Percentiles rank a stretch among this genome's conserved stretches.
Evolutionary conservation across 2,888 invertebrate species (phyloP).

Genomic region (Mythimna pallens): DNA sequence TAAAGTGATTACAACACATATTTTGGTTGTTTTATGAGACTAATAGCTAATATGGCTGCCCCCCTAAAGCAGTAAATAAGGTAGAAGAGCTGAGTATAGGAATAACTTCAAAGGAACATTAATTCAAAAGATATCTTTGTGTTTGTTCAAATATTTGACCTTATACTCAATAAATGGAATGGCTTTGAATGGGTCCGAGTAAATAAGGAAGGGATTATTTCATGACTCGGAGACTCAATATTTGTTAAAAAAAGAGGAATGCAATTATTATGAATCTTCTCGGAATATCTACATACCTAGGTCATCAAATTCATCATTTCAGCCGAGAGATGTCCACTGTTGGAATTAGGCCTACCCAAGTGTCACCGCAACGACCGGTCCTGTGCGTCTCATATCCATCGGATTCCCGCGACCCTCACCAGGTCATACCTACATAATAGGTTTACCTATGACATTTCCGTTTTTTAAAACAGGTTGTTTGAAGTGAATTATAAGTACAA

Average conservation of each 20-base stretch:
- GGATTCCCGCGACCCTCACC: too few relatives aligned
- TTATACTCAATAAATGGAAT: constrained; percentile 21
- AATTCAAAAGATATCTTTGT: constrained; percentile 21
- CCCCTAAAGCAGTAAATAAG: constrained; percentile 31
- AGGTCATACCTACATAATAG: too few relatives aligned
- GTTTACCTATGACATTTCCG: too few relatives aligned
- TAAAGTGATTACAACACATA: constrained; percentile 51
- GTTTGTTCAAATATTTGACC: constrained; percentile 33
- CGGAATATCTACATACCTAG: too few relatives aligned
- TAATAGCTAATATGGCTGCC: constrained; percentile 22
- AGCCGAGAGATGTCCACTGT: too few relatives aligned
- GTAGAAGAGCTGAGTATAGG: constrained; percentile 11
- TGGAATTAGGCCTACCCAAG: too few relatives aligned
- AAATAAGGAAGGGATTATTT: background rate
- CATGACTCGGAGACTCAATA: background rate
- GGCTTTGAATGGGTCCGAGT: background rate
- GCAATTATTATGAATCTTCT: too few relatives aligned
- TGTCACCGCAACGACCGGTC: too few relatives aligned
- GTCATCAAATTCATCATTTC: too few relatives aligned
- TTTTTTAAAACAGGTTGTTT: too few relatives aligned
- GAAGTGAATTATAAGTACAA: too few relatives aligned
- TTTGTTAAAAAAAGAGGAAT: background rate
- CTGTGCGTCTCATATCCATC: too few relatives aligned
- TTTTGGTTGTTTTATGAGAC: constrained; percentile 42
- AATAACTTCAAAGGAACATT: constrained; percentile 25